Base-by-base conservation (phyloP, 2,888 invertebrate genomes). In the Coleophora flavipennella region DNA sequence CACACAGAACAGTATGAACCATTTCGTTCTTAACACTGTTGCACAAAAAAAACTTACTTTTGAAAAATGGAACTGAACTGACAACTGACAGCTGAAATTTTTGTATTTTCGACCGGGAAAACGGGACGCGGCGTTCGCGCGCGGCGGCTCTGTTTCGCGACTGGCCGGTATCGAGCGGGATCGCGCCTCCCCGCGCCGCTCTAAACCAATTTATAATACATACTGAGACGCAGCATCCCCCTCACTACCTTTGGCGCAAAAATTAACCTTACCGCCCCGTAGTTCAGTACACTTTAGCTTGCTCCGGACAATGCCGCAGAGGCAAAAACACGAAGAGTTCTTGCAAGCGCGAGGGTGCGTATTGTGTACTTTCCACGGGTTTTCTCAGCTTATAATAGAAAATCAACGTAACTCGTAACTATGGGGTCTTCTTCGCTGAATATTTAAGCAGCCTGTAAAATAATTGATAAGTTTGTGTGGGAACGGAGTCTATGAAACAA, bases 201-300 rank as follows among this genome's bases (percentile, higher is more conserved):
- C 80, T 81, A 79, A 81, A 83, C 81, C 83, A 81, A 84, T 84
- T 84, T 83, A 84, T 84, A 84, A 83, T 83, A 84, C 81, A 84
- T 84, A 83, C 81, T 69, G 74, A 77, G 79, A 71, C 78, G 78
- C 81, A 84, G 83, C 83, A 84, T 84, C 83, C 83, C 81, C 70
- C 58, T 57, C 46, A 43, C 43, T 38, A 44, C 35, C 35, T 39
- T 42, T 38, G 62, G 48, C 41, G 35, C 43, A 20, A 71, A 60
- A 54, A 41, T 37, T 50, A 44, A 70, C 70, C 67, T 53, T 67
- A 53, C 13, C 1, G 0, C 10, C n/a, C 1, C 0, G 1, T 0
- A 2, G 33, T 46, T 67, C 36, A 49, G 61, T 43, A 20, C 48
- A 40, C 58, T 62, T 67, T n/a, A 13, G 1, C 1, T 45, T 57